Conservation (phyloP, 2,797 vertebrate species). For the Sebastes hubbsi region DNA sequence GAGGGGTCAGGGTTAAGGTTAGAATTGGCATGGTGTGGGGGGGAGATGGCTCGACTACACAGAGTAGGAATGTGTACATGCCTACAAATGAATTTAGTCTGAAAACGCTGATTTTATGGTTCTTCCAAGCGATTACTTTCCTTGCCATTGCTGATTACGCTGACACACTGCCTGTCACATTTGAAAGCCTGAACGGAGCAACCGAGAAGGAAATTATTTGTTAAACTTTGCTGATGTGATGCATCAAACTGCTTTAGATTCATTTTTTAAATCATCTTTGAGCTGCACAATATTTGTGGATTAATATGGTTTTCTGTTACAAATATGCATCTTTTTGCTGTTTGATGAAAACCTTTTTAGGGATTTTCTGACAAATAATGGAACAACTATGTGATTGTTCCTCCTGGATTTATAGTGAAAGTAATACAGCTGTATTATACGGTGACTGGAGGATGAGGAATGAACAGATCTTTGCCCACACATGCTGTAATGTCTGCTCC, state of each 20-base stretch:
- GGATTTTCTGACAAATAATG: not conserved
- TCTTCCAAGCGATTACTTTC: slow-evolving; percentile 22
- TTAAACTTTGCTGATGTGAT: slow-evolving; percentile 3
- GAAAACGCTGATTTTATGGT: slow-evolving; percentile 44
- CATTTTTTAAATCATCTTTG: no score
- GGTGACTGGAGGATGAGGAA: slow-evolving; percentile 44
- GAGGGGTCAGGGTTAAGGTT: slow-evolving; percentile 67
- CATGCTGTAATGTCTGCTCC: slow-evolving; percentile 3
- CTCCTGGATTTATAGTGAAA: not conserved
- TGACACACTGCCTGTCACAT: slow-evolving; percentile 30
- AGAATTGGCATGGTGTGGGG: slow-evolving; percentile 23
- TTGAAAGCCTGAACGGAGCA: not conserved
- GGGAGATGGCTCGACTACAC: slow-evolving; percentile 35
- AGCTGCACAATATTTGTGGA: not conserved
- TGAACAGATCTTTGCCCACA: slow-evolving; percentile 5
- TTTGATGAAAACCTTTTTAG: not conserved
- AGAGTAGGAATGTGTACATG: slow-evolving; percentile 49
- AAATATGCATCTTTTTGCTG: not conserved
- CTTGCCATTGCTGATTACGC: slow-evolving; percentile 25
- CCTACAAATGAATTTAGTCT: slow-evolving; percentile 52
- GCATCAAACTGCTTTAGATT: not conserved
- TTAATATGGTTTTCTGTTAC: not conserved
- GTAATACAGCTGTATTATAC: not conserved
- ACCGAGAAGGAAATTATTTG: slow-evolving; percentile 1
- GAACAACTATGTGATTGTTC: not conserved